A percentile compares a stretch with the other conserved stretches of the same genome.
Conservation (phyloP, 2,113 vertebrate genomes). For the Crotalus horridus region DNA sequence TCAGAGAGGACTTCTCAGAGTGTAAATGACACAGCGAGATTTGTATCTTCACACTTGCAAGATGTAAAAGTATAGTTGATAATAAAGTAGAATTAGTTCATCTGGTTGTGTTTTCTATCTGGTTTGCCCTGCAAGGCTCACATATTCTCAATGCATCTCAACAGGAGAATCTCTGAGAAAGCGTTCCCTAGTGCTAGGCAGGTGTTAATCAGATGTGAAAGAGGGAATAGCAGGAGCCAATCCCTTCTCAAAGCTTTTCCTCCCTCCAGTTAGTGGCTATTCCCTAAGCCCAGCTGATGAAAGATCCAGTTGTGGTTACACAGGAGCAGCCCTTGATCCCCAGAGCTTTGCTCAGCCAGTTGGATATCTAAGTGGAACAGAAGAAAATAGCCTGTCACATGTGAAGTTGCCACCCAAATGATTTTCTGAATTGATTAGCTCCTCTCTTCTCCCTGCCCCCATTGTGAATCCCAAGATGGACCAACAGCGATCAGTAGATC, state of each 20-base stretch:
- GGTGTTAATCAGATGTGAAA: constrained; percentile 18
- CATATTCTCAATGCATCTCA: not conserved
- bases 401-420: constrained; percentile 67
- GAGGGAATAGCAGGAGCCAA: constrained; percentile 16
- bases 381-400: constrained; percentile 68
- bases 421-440: constrained; percentile 69
- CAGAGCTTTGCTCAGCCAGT: constrained; percentile 63
- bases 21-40: not conserved
- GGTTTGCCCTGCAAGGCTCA: not conserved
- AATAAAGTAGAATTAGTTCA: not conserved
- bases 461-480: constrained; percentile 40
- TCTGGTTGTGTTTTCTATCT: not conserved
- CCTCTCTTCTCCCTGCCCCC: constrained; percentile 18
- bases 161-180: constrained; percentile 41
- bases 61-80: not conserved
- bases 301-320: constrained; percentile 66
- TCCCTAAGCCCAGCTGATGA: constrained; percentile 65
- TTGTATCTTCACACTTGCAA: not conserved
- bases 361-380: constrained; percentile 69
- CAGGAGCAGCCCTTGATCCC: constrained; percentile 56
- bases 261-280: constrained; percentile 40
- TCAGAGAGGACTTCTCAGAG: not conserved
- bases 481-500: constrained; percentile 54
- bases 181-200: not conserved
- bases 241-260: constrained; percentile 40